Evolutionary conservation across 2,888 invertebrate species (phyloP).

Genomic region (Hedychridium roseum): DNA sequence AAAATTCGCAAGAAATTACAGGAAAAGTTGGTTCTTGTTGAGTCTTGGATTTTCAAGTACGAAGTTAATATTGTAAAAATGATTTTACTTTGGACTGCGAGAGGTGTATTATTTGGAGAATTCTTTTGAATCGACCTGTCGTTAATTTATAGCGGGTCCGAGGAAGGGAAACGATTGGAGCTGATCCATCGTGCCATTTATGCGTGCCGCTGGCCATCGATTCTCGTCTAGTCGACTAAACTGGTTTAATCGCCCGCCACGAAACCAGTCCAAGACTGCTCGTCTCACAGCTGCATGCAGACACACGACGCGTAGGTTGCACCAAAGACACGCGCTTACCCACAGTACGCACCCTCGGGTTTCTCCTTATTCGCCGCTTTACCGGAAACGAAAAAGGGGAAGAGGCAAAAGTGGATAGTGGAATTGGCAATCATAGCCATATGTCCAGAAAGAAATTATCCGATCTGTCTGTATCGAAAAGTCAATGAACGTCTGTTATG

Average conservation of each 20-base stretch:
- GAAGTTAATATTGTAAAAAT: no score
- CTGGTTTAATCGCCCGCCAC: conserved; percentile 38
- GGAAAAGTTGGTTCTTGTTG: neutral
- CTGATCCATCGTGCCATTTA: conserved; percentile 34
- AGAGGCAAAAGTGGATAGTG: neutral
- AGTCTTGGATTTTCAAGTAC: no score
- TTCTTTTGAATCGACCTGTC: no score
- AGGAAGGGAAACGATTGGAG: conserved; percentile 2
- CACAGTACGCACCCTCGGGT: conserved; percentile 29
- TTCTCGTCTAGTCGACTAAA: conserved; percentile 29
- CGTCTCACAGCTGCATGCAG: conserved; percentile 29
- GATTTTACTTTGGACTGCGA: no score
- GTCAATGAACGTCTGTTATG: no score
- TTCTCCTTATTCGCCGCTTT: conserved; percentile 33
- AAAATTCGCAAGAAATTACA: neutral
- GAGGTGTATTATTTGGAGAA: no score
- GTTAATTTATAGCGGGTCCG: neutral
- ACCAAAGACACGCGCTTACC: conserved; percentile 19
- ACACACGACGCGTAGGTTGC: neutral
- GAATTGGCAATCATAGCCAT: neutral
- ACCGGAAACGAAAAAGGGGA: neutral
- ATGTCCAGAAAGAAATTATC: no score
- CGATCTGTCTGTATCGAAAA: no score
- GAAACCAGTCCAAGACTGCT: conserved; percentile 35
- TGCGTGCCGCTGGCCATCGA: conserved; percentile 11